Base-by-base conservation (phyloP, 2,797 vertebrate genomes). In the Coracias cyanogaster region DNA sequence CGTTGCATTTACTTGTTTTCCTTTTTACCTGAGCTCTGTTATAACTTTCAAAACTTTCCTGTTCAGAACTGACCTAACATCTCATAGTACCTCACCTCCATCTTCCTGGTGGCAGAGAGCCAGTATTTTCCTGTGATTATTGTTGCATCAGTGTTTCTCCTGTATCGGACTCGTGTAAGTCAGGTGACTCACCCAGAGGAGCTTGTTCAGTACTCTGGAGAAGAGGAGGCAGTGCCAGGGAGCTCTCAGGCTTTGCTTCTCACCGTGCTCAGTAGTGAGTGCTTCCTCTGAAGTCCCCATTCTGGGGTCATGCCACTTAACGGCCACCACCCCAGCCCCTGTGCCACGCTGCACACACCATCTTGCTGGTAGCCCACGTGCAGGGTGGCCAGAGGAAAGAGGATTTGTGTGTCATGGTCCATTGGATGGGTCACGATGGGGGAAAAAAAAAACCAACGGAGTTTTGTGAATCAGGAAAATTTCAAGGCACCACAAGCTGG, bases 231-330 rank as follows among this genome's bases (percentile, higher is more conserved):
- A 0, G 31, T 61, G 82, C 73, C 78, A 15, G 41, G 41, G 41
- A 81, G 28, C 58, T 74, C 29, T 26, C 37, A 43, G 62, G 10
- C 37, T 74, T 67, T 61, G 24, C 54, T 81, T 49, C 39, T 64
- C 29, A 52, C 4, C 4, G 0, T 0, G 3, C 33, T 35, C 54
- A 18, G 26, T 10, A 33, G 35, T 0, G 0, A 65, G 51, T 6
- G 39, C 7, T 39, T 39, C 49, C 70, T 37, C 80, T n/a, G 12
- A 35, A 35, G 22, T 17, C 20, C 28, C 31, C 0, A 0, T 6
- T 52, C 41, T 19, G 61, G 31, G 54, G 10, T 14, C 14, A 2
- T 2, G 28, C 17, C 22, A 55, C 31, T 39, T 11, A 60, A 39
- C 35, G 62, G 31, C 74, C 51, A 24, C 84, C 6, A 0, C 29